Conservation (phyloP, 2,113 vertebrate species). For the Heliornis fulica region DNA sequence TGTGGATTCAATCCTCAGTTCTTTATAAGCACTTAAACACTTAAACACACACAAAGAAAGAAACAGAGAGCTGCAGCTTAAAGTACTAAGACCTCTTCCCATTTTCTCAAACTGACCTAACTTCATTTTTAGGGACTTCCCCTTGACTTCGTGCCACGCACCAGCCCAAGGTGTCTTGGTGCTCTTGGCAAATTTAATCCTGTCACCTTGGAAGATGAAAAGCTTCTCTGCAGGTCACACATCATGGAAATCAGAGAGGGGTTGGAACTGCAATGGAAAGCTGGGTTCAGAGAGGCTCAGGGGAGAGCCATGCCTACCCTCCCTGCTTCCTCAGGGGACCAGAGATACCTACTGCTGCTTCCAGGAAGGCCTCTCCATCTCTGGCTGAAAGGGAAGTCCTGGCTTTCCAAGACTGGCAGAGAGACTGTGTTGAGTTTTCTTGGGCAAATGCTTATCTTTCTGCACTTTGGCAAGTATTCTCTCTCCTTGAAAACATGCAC, state of each 20-base stretch:
- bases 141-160: background rate
- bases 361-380: background rate
- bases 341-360: background rate
- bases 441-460: background rate
- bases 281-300: background rate
- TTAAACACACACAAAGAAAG: background rate
- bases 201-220: background rate
- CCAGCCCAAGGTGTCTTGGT: background rate
- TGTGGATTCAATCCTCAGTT: background rate
- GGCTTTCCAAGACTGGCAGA: background rate
- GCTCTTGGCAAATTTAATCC: background rate
- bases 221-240: background rate
- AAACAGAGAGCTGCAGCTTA: background rate
- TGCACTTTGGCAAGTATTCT: background rate
- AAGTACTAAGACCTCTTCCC: background rate
- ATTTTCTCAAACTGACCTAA: background rate
- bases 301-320: background rate
- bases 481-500: background rate
- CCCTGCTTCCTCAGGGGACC: background rate
- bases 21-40: background rate
- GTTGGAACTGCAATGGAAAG: background rate
- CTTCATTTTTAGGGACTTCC: background rate
- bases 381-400: background rate
- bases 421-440: background rate
- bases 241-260: background rate